Conservation (phyloP, 2,797 vertebrate species). For the Cyprinodon diabolis region DNA sequence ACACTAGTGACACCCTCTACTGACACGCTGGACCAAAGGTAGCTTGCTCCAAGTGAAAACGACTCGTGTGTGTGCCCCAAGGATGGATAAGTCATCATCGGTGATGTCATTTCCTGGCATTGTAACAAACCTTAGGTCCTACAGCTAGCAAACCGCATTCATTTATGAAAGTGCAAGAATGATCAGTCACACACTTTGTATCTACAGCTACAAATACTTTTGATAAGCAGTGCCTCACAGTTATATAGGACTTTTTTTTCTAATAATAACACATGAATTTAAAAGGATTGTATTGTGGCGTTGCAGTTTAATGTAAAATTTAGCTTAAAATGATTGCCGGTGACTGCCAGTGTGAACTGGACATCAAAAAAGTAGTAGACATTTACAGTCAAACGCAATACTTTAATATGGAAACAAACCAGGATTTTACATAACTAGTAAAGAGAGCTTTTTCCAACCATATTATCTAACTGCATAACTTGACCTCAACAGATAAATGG, state of each 20-base stretch:
- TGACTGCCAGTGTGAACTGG: no score
- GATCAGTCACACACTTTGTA: background rate
- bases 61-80: constrained; percentile 31
- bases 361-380: background rate
- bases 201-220: background rate
- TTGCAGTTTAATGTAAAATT: background rate
- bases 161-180: background rate
- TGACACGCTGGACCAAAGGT: constrained; percentile 53
- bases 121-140: constrained; percentile 56
- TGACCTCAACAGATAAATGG: background rate
- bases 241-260: background rate
- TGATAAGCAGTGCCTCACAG: background rate
- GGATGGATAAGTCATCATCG: constrained; percentile 52
- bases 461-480: constrained; percentile 6
- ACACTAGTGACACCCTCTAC: background rate
- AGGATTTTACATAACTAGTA: background rate
- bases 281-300: background rate
- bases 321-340: no score
- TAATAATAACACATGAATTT: background rate
- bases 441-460: background rate
- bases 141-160: constrained; percentile 16
- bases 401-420: no score
- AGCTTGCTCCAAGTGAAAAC: constrained; percentile 14
- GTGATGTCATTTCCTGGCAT: constrained; percentile 73
- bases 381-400: background rate